A percentile compares a stretch with the other conserved stretches of the same genome.
phyloP scores from a whole-genome alignment of 2,888 invertebrate genomes.

The Agrotis ipsilon region DNA sequence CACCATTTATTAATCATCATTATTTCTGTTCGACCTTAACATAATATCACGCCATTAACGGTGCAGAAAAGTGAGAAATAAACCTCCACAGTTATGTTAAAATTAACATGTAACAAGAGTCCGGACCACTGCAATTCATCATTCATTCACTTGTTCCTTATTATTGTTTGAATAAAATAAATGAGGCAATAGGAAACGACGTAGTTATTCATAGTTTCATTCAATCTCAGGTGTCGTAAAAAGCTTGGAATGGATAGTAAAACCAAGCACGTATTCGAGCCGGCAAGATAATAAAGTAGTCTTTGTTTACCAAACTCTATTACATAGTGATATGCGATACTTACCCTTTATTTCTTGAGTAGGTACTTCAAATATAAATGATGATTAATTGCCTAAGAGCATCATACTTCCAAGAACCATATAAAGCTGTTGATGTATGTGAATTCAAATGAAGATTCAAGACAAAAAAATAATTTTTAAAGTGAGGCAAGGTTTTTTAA shows the following conservation, averaged over 20 bases:
- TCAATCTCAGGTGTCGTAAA: constrained; percentile 25
- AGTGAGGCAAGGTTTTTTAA: too few relatives aligned
- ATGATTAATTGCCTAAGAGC: too few relatives aligned
- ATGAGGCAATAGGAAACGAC: not conserved
- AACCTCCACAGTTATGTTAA: not conserved
- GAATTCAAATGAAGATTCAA: too few relatives aligned
- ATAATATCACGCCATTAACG: not conserved
- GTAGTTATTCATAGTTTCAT: not conserved
- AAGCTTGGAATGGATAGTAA: constrained; percentile 21
- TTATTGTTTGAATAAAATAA: not conserved
- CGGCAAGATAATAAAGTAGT: not conserved
- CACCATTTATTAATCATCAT: constrained; percentile 14
- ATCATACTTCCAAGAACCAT: too few relatives aligned
- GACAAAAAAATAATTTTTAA: too few relatives aligned
- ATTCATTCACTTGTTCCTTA: not conserved
- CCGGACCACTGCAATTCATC: not conserved
- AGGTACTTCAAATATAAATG: too few relatives aligned
- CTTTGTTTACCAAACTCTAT: not conserved
- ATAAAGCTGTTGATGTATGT: too few relatives aligned
- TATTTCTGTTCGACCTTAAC: not conserved
- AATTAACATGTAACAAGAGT: not conserved
- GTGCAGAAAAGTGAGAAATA: not conserved
- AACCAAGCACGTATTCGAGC: not conserved
- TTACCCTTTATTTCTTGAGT: not conserved
- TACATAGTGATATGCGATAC: not conserved